Base-by-base conservation (phyloP, 2,888 invertebrate species). In the Barypeithes pellucidus region DNA sequence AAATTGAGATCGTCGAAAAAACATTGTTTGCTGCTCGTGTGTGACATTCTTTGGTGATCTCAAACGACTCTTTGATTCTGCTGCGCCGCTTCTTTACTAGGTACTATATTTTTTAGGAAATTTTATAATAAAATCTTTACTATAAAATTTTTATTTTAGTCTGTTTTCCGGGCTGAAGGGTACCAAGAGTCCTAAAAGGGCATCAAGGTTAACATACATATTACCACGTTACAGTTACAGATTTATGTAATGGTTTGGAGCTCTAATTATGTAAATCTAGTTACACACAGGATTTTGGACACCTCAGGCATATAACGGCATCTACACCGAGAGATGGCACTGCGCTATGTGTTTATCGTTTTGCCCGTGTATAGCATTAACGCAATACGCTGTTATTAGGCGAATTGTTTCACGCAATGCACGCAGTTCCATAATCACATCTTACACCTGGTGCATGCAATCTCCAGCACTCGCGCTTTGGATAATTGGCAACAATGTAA, bases 381-480 rank as follows among this genome's bases (percentile, higher is more conserved):
- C 24, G 50, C 22, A 11, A 22, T 50, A 20, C 36, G 24, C 36
- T 54, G 66, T 52, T 54, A 66, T 66, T 54, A 54, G 24, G 54
- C 39, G 54, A 66, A 66, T 66, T 54, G 54, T 54, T 54, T 50
- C 66, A 66, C 66, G 66, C 66, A 66, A 65, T 36, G 41, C 54
- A 66, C 54, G 54, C 66, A 66, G 54, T 57, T 3, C 29, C 52
- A 54, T 66, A 54, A 66, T 66, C 41, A 54, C 66, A 41, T 66
- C 66, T 52, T 66, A 24, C 41, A 66, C 54, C 54, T 57, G 54
- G 16, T 33, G 33, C 18, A 57, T 57, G 54, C 7, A 66, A 66
- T 54, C 36, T 39, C 14, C 66, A 41, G 41, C 33, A 52, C 39
- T 50, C 54, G 66, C 47, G 14, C 50, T 66, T 66, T 54, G 36